Base-by-base conservation (phyloP, 2,113 vertebrate species). In the Anser brachyrhynchus region DNA sequence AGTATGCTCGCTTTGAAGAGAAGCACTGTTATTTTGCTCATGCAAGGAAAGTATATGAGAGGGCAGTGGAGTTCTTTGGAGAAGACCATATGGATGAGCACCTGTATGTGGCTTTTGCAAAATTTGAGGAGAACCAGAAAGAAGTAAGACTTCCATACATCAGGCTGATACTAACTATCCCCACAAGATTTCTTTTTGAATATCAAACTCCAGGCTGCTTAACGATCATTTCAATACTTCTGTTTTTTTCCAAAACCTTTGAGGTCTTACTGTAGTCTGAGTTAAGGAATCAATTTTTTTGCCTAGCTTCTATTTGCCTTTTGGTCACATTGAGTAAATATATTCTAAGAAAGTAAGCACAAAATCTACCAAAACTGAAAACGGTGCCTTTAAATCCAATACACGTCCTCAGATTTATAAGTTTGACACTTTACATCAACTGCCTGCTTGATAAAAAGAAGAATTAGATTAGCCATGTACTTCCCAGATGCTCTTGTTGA, bases 51-150 rank as follows among this genome's bases (percentile, higher is more conserved):
- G 99, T 99, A 9, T 99, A 98, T 0, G 99, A 99, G 97, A 97
- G 99, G 84, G 98, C 99, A 0, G 99, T 99, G 55, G 99, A 99
- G 87, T 99, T 99, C 98, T 99, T 99, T 4, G 99, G 99, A 20
- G 99, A 99, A 54, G 99, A 99, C 3, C 97, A 99, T 8, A 98
- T 99, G 96, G 98, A 99, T 1, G 99, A 99, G 85, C 98, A 98
- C 92, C 98, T 99, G 29, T 99, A 98, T 3, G 99, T 99, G 72
- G 99, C 99, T 75, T 99, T 99, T 20, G 99, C 99, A 51, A 98
- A 98, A 79, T 99, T 99, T 87, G 99, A 99, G 94, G 99, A 99
- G 98, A 99, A 98, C 67, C 99, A 99, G 96, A 99, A 99, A 93
- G 99, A 99, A 96, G 99, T 98, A 97, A 96, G 97, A 14, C 6